Evolutionary conservation across 2,888 invertebrate species (phyloP).

Genomic region (Limnephilus rhombicus): DNA sequence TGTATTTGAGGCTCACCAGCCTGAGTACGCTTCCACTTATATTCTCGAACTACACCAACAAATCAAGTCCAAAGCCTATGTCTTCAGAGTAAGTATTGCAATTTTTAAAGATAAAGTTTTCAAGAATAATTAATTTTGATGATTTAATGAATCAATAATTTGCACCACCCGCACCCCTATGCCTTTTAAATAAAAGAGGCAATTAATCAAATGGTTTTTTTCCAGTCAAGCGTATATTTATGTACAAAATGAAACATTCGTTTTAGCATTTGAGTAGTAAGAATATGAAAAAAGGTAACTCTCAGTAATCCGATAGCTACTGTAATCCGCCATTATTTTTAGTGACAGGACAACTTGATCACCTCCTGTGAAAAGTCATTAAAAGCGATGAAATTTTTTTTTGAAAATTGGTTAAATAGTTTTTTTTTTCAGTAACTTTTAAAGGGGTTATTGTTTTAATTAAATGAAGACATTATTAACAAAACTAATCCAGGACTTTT

Average conservation of each 20-base stretch:
- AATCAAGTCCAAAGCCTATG: conserved; percentile 70
- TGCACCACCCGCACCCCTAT: neutral
- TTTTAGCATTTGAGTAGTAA: neutral
- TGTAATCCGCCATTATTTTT: too few relatives aligned
- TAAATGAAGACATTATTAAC: too few relatives aligned
- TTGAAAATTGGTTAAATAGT: too few relatives aligned
- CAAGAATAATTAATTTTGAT: neutral
- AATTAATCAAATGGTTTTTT: neutral
- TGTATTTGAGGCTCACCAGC: conserved; percentile 78
- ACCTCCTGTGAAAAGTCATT: too few relatives aligned
- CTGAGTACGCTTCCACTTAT: conserved; percentile 78
- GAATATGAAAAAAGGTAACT: too few relatives aligned
- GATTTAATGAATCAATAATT: neutral
- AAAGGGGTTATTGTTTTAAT: too few relatives aligned
- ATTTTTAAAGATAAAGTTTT: neutral
- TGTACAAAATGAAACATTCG: neutral
- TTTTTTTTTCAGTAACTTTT: too few relatives aligned
- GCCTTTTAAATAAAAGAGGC: neutral
- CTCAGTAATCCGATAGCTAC: too few relatives aligned
- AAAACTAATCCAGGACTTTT: too few relatives aligned
- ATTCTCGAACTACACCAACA: conserved; percentile 76
- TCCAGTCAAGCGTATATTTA: neutral
- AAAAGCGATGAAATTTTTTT: too few relatives aligned
- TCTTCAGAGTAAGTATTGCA: conserved; percentile 73
- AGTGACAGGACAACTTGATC: too few relatives aligned